A percentile compares a stretch with the other conserved stretches of the same genome.
These are phyloP conservation scores for Oncorhynchus keta DNA, from an alignment of 2,113 vertebrate species.

Conservation along the genomic window DNA sequence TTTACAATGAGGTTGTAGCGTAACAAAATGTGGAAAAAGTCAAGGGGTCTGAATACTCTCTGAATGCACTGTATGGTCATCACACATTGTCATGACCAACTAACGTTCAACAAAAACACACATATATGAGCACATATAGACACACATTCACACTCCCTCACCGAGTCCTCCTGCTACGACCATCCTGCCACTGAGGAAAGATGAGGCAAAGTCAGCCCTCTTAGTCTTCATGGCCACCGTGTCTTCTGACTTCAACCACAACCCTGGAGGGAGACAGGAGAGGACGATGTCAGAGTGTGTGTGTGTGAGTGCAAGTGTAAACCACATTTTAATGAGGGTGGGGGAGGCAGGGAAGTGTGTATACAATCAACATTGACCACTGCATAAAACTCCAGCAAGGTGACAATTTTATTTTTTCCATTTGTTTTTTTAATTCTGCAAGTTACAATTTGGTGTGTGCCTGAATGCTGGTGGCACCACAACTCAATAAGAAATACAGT, in stretches of 20 bases:
- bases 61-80: too few relatives aligned
- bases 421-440: conserved; percentile 32
- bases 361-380: too few relatives aligned
- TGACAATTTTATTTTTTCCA: too few relatives aligned
- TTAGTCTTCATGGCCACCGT: conserved; percentile 89
- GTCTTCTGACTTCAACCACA: conserved; percentile 91
- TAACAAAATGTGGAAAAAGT: too few relatives aligned
- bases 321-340: too few relatives aligned
- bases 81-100: too few relatives aligned
- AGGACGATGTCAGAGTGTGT: conserved; percentile 3
- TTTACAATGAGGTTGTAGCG: too few relatives aligned
- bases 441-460: conserved; percentile 1
- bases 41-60: too few relatives aligned
- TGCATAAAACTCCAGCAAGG: too few relatives aligned
- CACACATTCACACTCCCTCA: conserved; percentile 59
- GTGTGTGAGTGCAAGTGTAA: background rate
- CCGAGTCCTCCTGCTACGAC: conserved; percentile 91
- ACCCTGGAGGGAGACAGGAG: conserved; percentile 66
- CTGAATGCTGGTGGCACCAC: background rate
- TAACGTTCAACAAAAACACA: too few relatives aligned
- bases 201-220: conserved; percentile 90
- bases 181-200: conserved; percentile 84
- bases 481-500: background rate
- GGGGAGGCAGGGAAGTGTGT: too few relatives aligned
- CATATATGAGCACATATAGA: background rate